Evolutionary conservation across 2,797 vertebrate species (phyloP).

Genomic region (Enteromius fasciolatus): DNA sequence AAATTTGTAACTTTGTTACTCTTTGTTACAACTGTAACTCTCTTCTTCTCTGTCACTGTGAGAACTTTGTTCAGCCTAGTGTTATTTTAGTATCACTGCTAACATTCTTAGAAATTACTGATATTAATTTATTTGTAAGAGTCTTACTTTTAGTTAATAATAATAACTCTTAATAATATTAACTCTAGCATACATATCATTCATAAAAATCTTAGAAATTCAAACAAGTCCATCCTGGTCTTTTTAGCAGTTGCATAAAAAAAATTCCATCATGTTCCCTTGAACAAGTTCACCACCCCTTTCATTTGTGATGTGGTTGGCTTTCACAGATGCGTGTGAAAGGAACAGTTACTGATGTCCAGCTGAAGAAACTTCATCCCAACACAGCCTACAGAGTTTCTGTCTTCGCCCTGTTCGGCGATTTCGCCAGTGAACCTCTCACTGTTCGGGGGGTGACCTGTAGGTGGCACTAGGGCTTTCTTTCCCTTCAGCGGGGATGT

Average conservation of each 20-base stretch:
- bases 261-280: conserved; percentile 5
- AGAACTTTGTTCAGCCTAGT: neutral
- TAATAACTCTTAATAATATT: no score
- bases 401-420: conserved; percentile 82
- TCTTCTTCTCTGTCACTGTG: neutral
- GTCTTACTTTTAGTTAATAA: neutral
- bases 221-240: neutral
- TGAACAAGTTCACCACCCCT: conserved; percentile 24
- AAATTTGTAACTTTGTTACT: neutral
- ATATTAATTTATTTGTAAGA: neutral
- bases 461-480: conserved; percentile 75
- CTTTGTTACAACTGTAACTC: neutral
- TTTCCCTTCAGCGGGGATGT: conserved; percentile 51
- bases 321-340: conserved; percentile 61
- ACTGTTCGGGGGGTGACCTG: conserved; percentile 89
- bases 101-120: neutral
- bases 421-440: conserved; percentile 86
- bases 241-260: neutral
- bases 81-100: neutral
- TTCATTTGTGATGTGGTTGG: conserved; percentile 59
- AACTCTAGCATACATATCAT: neutral
- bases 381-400: conserved; percentile 90
- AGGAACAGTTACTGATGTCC: conserved; percentile 76
- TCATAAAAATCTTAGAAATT: neutral
- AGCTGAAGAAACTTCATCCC: conserved; percentile 86